Evolutionary conservation across 2,113 vertebrate species (phyloP), one percentile per base, ranked within the genome.

Genomic region (Ellobius talpinus): DNA sequence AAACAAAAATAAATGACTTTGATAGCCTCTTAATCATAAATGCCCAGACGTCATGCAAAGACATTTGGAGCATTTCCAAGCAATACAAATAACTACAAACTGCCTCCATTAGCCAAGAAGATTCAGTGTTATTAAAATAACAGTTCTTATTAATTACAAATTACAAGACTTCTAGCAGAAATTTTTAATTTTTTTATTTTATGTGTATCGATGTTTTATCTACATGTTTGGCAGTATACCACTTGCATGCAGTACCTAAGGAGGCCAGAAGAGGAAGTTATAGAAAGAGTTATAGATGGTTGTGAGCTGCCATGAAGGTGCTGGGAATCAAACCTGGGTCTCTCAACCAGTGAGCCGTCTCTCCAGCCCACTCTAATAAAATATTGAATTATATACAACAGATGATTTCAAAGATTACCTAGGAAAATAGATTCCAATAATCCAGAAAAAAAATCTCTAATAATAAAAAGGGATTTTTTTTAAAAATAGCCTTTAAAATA

Each of bases 401-500:
- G 76, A 17, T 82, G 5, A 89, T 91, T 86, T 78, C 19, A 70
- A 90, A 96, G 29, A 50, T 92, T 9, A 89, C 86, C 7, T 81
- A 94, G 61, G 82, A 96, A 97, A 95, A 90, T 87, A 73, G 50
- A 85, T 36, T 91, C 14, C 19, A 70, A 47, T 77, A 86, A 77
- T 73, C 21, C 58, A 84, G 76, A 72, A 19, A n/a, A 50, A n/a
- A n/a, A 10, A 63, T 7, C 29, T 79, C 17, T 94, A 92, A 90
- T 3, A 85, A 31, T 92, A 1, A 94, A 29, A 88, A 82, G 31
- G 89, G 26, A 87, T 89, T 68, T 93, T 31, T 23, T 61, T 3
- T 45, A 45, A 5, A 89, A 52, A 55, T 76, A 29, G 42, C 73
- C 86, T 97, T 89, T 21, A 85, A 86, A 89, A 92, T 88, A 33